Base-by-base conservation (phyloP, 2,888 invertebrate genomes). In the Rhaphigaster nebulosa region DNA sequence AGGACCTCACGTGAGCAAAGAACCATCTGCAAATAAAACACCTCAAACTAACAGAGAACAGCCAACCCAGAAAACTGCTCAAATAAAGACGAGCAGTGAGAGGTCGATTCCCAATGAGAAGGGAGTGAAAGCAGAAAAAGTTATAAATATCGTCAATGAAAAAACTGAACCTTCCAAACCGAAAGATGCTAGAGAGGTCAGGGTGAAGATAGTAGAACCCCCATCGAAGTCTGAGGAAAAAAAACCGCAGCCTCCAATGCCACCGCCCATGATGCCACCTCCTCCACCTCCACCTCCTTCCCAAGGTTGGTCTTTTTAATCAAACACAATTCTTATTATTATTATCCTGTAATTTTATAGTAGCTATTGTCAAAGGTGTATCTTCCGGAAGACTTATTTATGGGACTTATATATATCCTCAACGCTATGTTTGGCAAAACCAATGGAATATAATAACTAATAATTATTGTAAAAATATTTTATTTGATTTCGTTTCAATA, bases 211-310 rank as follows among this genome's bases (percentile, higher is more conserved):
- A 29, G 76, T 50, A 15, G 90, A 34, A 56, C 54, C 54, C 0
- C 84, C 41, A n/a, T 15, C 20, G n/a, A 41, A 54, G 15, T 52
- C 34, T 20, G 41, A 45, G 38, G 80, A 45, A n/a, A 70, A 50
- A 56, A 26, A 34, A 76, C 90, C 87, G 5, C 84, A 41, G 23
- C 90, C 91, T 0, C 91, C 91, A 0, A 89, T 91, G 15, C 91
- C 92, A 8, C 91, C 92, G 4, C 91, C 92, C 10, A 70, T 54
- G n/a, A 91, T 90, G 38, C 84, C 88, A n/a, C 87, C 91, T 0
- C 89, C 91, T 1, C 84, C 89, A 70, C 90, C 91, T 15, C 90
- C 91, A 18, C 87, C 87, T 34, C 56, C 88, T 52, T 76, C 88
- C 26, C 76, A 65, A 90, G 87, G 88, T 90, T 50, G 12, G 38